Base-by-base conservation (phyloP, 2,113 vertebrate genomes). In the Pelodiscus sinensis region DNA sequence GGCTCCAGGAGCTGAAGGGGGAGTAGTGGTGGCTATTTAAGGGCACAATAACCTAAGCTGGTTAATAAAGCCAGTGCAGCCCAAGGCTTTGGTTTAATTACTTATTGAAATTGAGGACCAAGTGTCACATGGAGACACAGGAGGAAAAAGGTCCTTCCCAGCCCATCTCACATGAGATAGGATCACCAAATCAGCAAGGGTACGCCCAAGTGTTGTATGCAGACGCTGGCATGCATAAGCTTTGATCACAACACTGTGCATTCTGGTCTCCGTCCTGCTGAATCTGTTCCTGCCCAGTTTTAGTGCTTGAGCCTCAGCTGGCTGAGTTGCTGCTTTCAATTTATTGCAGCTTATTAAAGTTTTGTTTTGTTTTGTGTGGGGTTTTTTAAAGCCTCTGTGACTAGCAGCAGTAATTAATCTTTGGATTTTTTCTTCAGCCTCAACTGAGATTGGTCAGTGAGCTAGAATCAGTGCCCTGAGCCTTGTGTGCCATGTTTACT, bases 171-270 rank as follows among this genome's bases (percentile, higher is more conserved):
- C 54, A 24, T 56, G 8, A 35, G 16, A 22, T 81, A 86, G 78
- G 82, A 35, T 65, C 86, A 71, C 77, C 88, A 8, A 3, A 71
- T 79, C 75, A 84, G 77, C 84, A 2, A 44, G 0, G 0, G 6
- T 91, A 92, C 92, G 82, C 94, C 96, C 83, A 62, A 89, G 95
- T 91, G 93, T 96, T 94, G 85, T 92, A 85, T 80, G 89, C 89
- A 84, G 4, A 0, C 21, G 2, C 85, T 71, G 81, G 82, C 79
- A 82, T 15, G 68, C 62, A 21, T 31, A 60, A 52, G 92, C 60
- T 56, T 1, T 0, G 25, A 82, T 82, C 65, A 25, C 19, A 16
- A 79, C 80, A 88, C 88, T n/a, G 21, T 57, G 27, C 85, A 25
- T 81, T 71, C 68, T 22, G 13, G 62, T 91, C n/a, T 50, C 84